A percentile compares a stretch with the other conserved stretches of the same genome.
These are phyloP conservation scores for Drosophila busckii DNA, from an alignment of 1,140 invertebrate genomes.

Conservation along the genomic window DNA sequence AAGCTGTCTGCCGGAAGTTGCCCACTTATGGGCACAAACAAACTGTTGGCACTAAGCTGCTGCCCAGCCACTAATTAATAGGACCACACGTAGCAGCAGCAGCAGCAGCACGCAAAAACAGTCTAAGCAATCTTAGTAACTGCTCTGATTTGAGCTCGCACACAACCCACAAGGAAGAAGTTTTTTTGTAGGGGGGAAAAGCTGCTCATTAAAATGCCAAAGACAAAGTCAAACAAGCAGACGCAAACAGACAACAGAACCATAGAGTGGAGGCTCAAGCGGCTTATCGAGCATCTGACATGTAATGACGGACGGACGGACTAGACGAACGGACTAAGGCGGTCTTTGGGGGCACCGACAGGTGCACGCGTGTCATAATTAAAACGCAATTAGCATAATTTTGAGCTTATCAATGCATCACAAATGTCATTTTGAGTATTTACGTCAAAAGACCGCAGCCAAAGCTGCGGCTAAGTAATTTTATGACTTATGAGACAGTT, in stretches of 20 bases:
- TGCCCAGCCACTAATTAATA: slow-evolving; percentile 37
- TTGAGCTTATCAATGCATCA: slow-evolving; percentile 57
- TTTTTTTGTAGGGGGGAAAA: not conserved
- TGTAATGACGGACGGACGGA: slow-evolving; percentile 28
- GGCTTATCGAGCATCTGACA: slow-evolving; percentile 55
- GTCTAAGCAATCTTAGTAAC: slow-evolving; percentile 43
- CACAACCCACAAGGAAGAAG: slow-evolving; percentile 27
- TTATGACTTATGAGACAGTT: slow-evolving; percentile 51
- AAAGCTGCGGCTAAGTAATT: slow-evolving; percentile 41
- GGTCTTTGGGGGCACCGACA: slow-evolving; percentile 12
- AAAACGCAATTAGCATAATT: slow-evolving; percentile 61
- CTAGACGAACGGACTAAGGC: not conserved
- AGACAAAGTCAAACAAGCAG: slow-evolving; percentile 54
- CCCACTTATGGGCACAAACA: slow-evolving; percentile 39
- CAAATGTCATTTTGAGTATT: slow-evolving; percentile 53
- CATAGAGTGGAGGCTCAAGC: slow-evolving; percentile 23
- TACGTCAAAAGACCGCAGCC: slow-evolving; percentile 32
- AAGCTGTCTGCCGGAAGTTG: slow-evolving; percentile 20
- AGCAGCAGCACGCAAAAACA: slow-evolving; percentile 3
- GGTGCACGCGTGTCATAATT: slow-evolving; percentile 56
- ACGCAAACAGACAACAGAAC: slow-evolving; percentile 35
- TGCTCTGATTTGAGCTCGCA: slow-evolving; percentile 48
- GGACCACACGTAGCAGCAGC: slow-evolving; percentile 36
- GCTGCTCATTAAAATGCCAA: slow-evolving; percentile 49
- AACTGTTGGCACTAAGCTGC: slow-evolving; percentile 28